Conservation (phyloP, 2,797 vertebrate species). For the Anabacerthia variegaticeps region DNA sequence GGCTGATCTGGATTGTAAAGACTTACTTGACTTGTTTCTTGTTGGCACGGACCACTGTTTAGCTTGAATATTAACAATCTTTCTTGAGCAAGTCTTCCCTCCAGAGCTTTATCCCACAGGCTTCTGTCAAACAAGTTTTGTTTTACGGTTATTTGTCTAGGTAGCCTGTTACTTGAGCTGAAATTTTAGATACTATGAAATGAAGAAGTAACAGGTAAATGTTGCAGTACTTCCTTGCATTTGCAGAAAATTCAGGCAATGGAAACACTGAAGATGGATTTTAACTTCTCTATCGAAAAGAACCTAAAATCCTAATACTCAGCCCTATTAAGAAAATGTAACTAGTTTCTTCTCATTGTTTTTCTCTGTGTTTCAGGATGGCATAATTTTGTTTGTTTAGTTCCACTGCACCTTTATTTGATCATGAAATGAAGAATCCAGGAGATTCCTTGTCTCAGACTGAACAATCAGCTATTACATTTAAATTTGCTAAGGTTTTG, state of each 20-base stretch:
- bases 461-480: background rate
- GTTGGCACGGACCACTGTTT: background rate
- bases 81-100: background rate
- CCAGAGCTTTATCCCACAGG: background rate
- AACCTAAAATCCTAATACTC: background rate
- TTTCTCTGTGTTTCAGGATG: background rate
- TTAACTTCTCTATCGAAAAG: background rate
- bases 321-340: background rate
- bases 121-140: background rate
- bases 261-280: background rate
- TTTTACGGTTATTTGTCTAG: background rate
- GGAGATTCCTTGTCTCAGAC: background rate
- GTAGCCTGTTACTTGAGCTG: background rate
- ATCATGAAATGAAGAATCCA: background rate
- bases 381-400: background rate
- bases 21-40: background rate
- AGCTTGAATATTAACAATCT: background rate
- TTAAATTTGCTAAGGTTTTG: background rate
- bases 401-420: background rate
- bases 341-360: background rate
- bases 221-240: background rate
- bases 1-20: background rate
- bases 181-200: background rate
- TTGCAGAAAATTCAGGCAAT: background rate
- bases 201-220: background rate